Percentiles rank a stretch among this genome's conserved stretches.
Conservation (phyloP, 2,888 invertebrate genomes). For the Limenitis camilla region DNA sequence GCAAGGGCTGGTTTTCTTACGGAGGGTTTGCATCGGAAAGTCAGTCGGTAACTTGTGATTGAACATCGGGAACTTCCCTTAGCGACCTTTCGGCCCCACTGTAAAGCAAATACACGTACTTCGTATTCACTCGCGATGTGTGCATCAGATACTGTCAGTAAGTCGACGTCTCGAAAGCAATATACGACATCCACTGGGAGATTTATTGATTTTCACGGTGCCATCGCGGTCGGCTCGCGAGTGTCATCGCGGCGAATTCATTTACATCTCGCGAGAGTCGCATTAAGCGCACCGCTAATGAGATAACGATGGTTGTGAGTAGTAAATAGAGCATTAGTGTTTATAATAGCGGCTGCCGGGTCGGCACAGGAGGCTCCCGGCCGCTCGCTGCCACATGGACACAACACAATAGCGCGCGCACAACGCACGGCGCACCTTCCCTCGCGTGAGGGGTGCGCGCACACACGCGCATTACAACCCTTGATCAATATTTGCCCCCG, state of each 20-base stretch:
- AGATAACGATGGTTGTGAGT: constrained; percentile 23
- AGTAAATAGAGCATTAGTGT: constrained; percentile 37
- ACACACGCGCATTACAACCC: constrained; percentile 50
- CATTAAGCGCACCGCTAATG: constrained; percentile 22
- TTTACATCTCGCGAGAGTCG: constrained; percentile 30
- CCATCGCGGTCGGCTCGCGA: constrained; percentile 34
- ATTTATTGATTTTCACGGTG: constrained; percentile 61
- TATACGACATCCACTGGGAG: constrained; percentile 42
- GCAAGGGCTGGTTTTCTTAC: constrained; percentile 94
- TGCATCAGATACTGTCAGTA: constrained; percentile 31
- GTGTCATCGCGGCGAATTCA: constrained; percentile 28
- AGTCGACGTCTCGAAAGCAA: constrained; percentile 39
- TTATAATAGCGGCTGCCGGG: constrained; percentile 33
- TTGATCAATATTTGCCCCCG: constrained; percentile 64
- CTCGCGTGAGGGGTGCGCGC: constrained; percentile 34
- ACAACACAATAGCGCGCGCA: constrained; percentile 36
- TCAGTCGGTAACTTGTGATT: constrained; percentile 74
- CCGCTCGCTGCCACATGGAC: constrained; percentile 41
- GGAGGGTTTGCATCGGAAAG: constrained; percentile 89
- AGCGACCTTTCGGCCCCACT: constrained; percentile 49
- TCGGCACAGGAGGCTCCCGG: constrained; percentile 35
- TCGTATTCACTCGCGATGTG: constrained; percentile 43
- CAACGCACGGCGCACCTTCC: constrained; percentile 28
- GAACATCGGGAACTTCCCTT: constrained; percentile 60
- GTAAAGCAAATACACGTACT: constrained; percentile 64